phyloP scores from a whole-genome alignment of 1,140 invertebrate species.

The Drosophila kohkoa region DNA sequence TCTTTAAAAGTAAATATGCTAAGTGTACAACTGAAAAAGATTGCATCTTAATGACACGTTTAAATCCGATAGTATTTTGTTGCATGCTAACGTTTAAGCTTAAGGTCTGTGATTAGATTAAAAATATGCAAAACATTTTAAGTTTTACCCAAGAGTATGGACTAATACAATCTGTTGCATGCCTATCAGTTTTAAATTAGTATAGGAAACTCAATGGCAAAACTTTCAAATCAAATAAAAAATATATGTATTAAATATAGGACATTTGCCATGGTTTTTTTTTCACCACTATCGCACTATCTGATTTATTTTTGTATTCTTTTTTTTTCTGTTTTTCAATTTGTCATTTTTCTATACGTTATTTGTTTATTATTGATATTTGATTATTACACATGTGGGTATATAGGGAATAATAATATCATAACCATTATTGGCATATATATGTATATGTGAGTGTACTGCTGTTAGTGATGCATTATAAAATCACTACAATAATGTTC shows the following conservation, averaged over 20 bases:
- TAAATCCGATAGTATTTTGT: slow-evolving; percentile 22
- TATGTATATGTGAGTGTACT: not conserved
- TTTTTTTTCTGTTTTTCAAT: slow-evolving; percentile 7
- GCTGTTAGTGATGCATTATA: slow-evolving; percentile 3
- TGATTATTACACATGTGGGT: not conserved
- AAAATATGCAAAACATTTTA: slow-evolving; percentile 25
- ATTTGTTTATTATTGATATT: slow-evolving; percentile 9
- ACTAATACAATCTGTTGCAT: slow-evolving; percentile 45
- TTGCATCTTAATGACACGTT: slow-evolving; percentile 3
- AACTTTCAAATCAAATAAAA: slow-evolving; percentile 46
- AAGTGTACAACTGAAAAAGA: slow-evolving; percentile 2
- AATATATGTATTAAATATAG: slow-evolving; percentile 63
- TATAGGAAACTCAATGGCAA: slow-evolving; percentile 47
- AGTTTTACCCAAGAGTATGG: slow-evolving; percentile 32
- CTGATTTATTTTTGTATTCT: too few species aligned
- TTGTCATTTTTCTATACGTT: slow-evolving; percentile 23
- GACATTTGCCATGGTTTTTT: slow-evolving; percentile 50
- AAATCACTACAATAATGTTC: slow-evolving; percentile 1
- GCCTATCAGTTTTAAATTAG: slow-evolving; percentile 51
- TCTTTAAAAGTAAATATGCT: not conserved
- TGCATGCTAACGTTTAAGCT: slow-evolving; percentile 57
- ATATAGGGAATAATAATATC: slow-evolving; percentile 4
- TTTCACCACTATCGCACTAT: slow-evolving; percentile 10
- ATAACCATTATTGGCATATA: slow-evolving; percentile 1
- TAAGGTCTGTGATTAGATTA: slow-evolving; percentile 32